Conservation (phyloP, 1,140 invertebrate genomes). For the Vanessa atalanta region DNA sequence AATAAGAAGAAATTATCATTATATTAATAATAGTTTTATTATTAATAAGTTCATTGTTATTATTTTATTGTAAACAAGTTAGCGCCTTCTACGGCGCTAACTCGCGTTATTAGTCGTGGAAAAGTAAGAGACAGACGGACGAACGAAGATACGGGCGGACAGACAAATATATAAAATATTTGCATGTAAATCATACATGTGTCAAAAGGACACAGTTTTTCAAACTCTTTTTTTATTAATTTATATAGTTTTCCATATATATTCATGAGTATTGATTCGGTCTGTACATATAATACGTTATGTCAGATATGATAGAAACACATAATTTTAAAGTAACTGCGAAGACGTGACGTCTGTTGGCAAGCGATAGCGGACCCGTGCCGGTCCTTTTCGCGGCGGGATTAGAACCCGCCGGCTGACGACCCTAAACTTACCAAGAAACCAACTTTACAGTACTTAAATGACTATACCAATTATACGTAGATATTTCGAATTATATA, state of each 20-base stretch:
- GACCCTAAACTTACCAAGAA: constrained; percentile 58
- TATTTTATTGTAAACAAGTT: too few relatives aligned
- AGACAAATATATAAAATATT: too few relatives aligned
- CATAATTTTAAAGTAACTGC: constrained; percentile 34
- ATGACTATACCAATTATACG: constrained; percentile 30
- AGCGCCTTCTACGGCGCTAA: too few relatives aligned
- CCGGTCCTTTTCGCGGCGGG: constrained; percentile 46
- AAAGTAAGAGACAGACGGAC: too few relatives aligned
- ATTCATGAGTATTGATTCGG: not conserved
- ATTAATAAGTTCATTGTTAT: too few relatives aligned
- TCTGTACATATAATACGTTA: not conserved
- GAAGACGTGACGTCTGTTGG: constrained; percentile 43
- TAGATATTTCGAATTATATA: not conserved
- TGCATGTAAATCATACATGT: too few relatives aligned
- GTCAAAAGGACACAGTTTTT: too few relatives aligned
- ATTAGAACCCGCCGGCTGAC: constrained; percentile 52
- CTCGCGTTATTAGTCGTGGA: too few relatives aligned
- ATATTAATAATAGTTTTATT: too few relatives aligned
- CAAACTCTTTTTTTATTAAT: not conserved
- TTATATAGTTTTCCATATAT: not conserved
- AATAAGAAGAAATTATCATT: too few relatives aligned
- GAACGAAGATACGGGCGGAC: too few relatives aligned
- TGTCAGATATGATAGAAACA: constrained; percentile 11
- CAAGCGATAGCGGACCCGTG: constrained; percentile 58
- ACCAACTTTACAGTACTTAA: constrained; percentile 42